Percentiles rank a stretch among this genome's conserved stretches.
Conservation (phyloP, 2,113 vertebrate species). For the Nesogale talazaci region DNA sequence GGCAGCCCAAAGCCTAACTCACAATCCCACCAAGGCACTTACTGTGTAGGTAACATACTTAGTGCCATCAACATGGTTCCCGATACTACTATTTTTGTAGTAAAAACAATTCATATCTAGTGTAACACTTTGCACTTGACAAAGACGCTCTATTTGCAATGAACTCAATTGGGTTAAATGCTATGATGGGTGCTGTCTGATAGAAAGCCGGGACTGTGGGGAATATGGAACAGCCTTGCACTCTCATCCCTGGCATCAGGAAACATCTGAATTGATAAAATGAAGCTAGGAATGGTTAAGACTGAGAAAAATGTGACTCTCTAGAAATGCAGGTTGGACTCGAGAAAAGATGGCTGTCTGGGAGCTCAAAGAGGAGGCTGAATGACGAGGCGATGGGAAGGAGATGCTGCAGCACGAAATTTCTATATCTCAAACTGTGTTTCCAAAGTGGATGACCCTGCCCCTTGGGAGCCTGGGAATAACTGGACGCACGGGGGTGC, state of each 20-base stretch:
- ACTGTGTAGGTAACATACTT: no score
- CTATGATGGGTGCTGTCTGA: background rate
- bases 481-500: no score
- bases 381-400: background rate
- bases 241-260: background rate
- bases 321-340: no score
- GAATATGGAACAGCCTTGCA: background rate
- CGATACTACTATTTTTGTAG: background rate
- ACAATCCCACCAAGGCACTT: no score
- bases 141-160: slow-evolving; percentile 15
- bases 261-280: background rate
- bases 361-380: no score
- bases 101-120: background rate
- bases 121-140: background rate
- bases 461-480: no score
- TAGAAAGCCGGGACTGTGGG: background rate
- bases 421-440: background rate
- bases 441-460: no score
- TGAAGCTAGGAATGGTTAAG: background rate
- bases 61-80: no score
- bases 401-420: background rate
- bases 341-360: no score
- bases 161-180: background rate
- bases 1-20: no score
- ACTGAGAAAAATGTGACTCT: background rate